Evolutionary conservation across 2,888 invertebrate genomes (phyloP), one percentile per base, ranked within the genome.

Genomic region (Drosophila monieri): DNA sequence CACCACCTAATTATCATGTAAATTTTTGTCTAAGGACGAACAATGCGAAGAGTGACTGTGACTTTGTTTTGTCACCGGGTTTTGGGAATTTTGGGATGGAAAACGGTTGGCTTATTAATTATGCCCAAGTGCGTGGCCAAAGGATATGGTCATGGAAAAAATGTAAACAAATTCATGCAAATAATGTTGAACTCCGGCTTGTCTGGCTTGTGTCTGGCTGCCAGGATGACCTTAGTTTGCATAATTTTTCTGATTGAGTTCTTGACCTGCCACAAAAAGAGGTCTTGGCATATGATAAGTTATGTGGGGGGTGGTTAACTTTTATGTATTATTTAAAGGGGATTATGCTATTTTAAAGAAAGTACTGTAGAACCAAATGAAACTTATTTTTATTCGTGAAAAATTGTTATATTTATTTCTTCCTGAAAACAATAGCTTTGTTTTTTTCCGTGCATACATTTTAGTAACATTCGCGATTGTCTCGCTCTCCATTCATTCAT

Each of bases 91-190:
- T 51, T 39, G 71, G 48, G 49, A 18, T 35, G 69, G 69, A 46
- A 60, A 44, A 49, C 8, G 39, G 60, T 51, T 55, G 83, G 86
- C 88, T 76, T 84, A 88, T 84, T 84, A 84, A 84, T 84, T 84
- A 84, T 84, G 84, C 84, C 88, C 86, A 85, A 84, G 86, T 88
- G 86, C 83, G 88, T 83, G 80, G 87, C 81, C 77, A 79, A 85
- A 81, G 79, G 80, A 80, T 76, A 67, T 57, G 57, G 37, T 55
- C 43, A 53, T 65, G 51, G 69, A 41, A 35, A 60, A 68, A 59
- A 58, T 65, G 64, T 74, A 74, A 85, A 78, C 73, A 81, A 85
- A 68, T 61, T 65, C 73, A 71, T 77, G 84, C 85, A 81, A 81
- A 81, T 81, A 68, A 66, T 59, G 52, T 68, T 77, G 73, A 74